Conservation (phyloP, 92 coral and sea anemone genomes). For the Epizoanthus illoricatus region DNA sequence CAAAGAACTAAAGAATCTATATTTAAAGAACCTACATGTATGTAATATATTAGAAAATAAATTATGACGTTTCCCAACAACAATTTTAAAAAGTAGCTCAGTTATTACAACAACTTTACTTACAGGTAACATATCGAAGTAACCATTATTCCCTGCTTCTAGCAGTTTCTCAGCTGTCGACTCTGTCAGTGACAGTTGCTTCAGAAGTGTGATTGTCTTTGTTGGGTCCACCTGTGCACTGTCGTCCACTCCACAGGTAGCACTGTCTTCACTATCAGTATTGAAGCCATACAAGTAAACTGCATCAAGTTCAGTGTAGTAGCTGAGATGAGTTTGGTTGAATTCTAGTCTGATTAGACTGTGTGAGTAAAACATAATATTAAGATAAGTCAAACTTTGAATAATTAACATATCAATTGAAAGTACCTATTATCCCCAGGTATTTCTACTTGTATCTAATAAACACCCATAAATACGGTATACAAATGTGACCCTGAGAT, state of each 20-base stretch:
- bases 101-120: constrained; percentile 4
- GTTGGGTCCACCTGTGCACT: constrained; percentile 2
- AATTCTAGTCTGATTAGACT: constrained; percentile 89
- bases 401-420: not conserved
- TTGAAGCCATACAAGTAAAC: constrained; percentile 71
- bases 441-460: too few species aligned
- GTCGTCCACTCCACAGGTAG: not conserved
- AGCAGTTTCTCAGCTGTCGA: constrained; percentile 25
- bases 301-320: constrained; percentile 98
- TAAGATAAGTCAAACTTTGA: not conserved
- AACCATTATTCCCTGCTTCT: constrained; percentile 55
- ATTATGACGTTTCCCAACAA: too few species aligned
- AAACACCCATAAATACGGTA: too few species aligned
- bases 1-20: too few species aligned
- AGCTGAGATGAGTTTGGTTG: constrained; percentile 80
- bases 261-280: constrained; percentile 16
- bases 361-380: not conserved
- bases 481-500: too few species aligned
- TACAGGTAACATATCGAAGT: constrained; percentile 84
- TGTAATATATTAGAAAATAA: too few species aligned
- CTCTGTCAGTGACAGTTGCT: constrained; percentile 64
- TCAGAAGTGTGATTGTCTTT: constrained; percentile 51
- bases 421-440: too few species aligned
- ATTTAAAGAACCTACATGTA: too few species aligned
- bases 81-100: too few species aligned